These are phyloP conservation scores for Hoplodrina ambigua DNA, from an alignment of 2,888 invertebrate genomes.

Conservation along the genomic window DNA sequence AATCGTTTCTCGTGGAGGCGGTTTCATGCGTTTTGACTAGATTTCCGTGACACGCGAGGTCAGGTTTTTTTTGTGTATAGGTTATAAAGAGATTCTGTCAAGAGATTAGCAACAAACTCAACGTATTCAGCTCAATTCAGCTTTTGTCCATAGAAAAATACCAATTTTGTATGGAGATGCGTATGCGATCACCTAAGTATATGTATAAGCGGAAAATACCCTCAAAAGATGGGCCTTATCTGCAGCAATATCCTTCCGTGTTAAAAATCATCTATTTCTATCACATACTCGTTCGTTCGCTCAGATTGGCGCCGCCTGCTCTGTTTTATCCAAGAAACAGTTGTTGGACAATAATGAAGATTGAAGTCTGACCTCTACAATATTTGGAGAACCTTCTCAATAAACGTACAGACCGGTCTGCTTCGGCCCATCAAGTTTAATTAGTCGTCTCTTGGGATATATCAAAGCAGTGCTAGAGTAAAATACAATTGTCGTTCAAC, in stretches of 20 bases:
- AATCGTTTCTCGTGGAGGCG: no score
- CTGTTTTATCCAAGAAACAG: neutral
- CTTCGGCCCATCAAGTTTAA: neutral
- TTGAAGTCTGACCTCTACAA: neutral
- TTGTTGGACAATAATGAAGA: neutral
- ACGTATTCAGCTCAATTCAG: no score
- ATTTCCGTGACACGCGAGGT: neutral
- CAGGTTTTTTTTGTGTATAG: neutral
- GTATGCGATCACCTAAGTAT: no score
- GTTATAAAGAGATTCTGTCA: neutral
- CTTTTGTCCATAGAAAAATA: no score
- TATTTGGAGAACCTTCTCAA: neutral
- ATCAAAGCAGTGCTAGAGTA: neutral
- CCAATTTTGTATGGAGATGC: no score
- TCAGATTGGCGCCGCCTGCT: neutral
- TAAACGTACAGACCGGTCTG: neutral
- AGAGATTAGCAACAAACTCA: neutral
- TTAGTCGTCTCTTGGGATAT: conserved; percentile 6
- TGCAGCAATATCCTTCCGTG: neutral
- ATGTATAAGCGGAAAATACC: no score
- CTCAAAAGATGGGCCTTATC: neutral
- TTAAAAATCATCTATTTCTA: neutral
- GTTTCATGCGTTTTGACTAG: no score
- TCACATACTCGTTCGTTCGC: neutral
- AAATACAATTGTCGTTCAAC: neutral